Conservation (phyloP, 2,113 vertebrate genomes). For the Panthera tigris region DNA sequence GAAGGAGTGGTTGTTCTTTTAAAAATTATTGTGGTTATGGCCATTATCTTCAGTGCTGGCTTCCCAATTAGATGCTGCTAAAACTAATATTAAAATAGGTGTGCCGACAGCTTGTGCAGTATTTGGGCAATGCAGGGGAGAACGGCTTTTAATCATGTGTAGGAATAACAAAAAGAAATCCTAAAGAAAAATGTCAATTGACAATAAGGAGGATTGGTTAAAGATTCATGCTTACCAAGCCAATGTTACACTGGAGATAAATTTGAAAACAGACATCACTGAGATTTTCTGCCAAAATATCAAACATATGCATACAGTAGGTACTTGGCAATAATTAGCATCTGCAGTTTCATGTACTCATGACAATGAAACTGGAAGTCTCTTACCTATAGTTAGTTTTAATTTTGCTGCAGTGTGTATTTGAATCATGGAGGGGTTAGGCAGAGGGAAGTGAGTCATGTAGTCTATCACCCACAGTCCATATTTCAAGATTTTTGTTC, state of each 20-base stretch:
- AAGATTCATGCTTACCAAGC: not conserved
- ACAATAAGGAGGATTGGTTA: not conserved
- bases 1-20: not conserved
- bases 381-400: not conserved
- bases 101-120: not conserved
- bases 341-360: not conserved
- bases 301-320: not conserved
- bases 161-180: not conserved
- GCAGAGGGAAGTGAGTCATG: not conserved
- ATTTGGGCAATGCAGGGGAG: not conserved
- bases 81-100: not conserved
- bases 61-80: not conserved
- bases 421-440: not conserved
- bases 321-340: not conserved
- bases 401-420: not conserved
- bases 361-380: not conserved
- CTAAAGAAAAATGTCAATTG: not conserved
- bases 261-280: not conserved
- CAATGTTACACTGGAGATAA: not conserved
- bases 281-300: conserved; percentile 27
- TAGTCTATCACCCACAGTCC: not conserved
- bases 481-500: not conserved
- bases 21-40: not conserved
- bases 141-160: not conserved
- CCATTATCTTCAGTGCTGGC: not conserved